phyloP scores from a whole-genome alignment of 2,888 invertebrate genomes.

The Deilephila elpenor region DNA sequence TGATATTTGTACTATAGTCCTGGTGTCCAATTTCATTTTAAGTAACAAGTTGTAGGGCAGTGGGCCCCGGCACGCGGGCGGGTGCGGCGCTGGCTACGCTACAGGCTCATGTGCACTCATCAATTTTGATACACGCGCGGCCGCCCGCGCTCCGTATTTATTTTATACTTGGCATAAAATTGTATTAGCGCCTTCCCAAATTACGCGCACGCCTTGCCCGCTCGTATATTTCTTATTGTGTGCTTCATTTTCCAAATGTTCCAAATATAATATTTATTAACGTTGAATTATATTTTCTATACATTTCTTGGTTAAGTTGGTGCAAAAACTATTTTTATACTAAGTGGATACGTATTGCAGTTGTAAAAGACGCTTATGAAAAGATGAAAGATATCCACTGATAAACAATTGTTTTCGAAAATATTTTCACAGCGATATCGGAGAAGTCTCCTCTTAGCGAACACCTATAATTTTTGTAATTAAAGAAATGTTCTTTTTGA shows the following conservation, averaged over 20 bases:
- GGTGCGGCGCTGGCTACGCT: not conserved
- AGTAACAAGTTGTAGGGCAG: not conserved
- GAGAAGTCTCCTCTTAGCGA: too few species aligned
- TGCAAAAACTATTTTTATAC: not conserved
- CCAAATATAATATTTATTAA: constrained; percentile 11
- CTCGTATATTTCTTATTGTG: constrained; percentile 20
- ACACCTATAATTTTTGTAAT: too few species aligned
- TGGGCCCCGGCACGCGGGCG: not conserved
- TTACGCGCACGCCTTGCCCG: not conserved
- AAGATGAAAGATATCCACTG: too few species aligned
- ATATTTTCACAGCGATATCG: too few species aligned
- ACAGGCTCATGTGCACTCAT: constrained; percentile 27
- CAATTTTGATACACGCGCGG: constrained; percentile 24
- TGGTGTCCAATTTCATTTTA: not conserved
- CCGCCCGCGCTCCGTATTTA: constrained; percentile 17
- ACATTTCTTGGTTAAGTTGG: not conserved
- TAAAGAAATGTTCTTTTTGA: too few species aligned
- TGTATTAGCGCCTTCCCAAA: constrained; percentile 20
- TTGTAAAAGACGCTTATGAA: too few species aligned
- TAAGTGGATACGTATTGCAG: too few species aligned
- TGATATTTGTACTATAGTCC: not conserved
- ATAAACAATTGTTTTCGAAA: too few species aligned
- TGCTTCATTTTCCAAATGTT: constrained; percentile 3
- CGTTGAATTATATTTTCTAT: not conserved
- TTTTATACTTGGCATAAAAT: constrained; percentile 23